Base-by-base conservation (phyloP, 2,797 vertebrate species). In the Furcifer pardalis region DNA sequence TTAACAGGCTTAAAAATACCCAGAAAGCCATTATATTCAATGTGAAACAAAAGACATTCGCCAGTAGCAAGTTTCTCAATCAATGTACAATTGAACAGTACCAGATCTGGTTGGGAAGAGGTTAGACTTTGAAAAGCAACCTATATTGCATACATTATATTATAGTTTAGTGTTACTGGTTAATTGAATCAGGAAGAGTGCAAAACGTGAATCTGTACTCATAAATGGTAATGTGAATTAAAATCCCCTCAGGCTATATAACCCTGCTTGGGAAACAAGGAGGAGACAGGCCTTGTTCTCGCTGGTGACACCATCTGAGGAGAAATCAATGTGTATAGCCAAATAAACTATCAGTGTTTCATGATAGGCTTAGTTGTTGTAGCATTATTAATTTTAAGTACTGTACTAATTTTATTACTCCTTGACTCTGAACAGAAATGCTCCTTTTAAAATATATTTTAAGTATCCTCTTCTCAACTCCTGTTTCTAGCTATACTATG, bases 1-100 rank as follows among this genome's bases (percentile, higher is more conserved):
- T 91, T 2, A 81, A 56, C 32, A 77, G 8, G 59, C 83, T 81
- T 91, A 89, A 91, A 93, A 89, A 87, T 88, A 92, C 56, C 76
- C 7, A 56, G 6, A 68, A 89, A 9, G n/a, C 71, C 62, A 62
- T 76, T 89, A 6, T 37, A 79, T 30, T 32, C 0, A 2, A 56
- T 60, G 62, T 87, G 81, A 86, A 82, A 77, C 63, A 77, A 88
- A 88, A 86, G 40, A 37, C 66, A 90, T 56, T 85, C 19, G 60
- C 66, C 83, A 69, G 37, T 37, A 88, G 30, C 7, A 19, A 73
- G 9, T 32, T 76, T 88, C 72, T 86, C 91, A 92, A 86, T 91
- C 87, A 79, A 52, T 27, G 82, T 84, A 8, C 88, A 52, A 78
- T 56, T 86, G 75, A 83, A 60, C 15, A 83, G 21, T 40, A 75